Evolutionary conservation across 2,888 invertebrate genomes (phyloP).

Genomic region (Acrocera orbiculus): DNA sequence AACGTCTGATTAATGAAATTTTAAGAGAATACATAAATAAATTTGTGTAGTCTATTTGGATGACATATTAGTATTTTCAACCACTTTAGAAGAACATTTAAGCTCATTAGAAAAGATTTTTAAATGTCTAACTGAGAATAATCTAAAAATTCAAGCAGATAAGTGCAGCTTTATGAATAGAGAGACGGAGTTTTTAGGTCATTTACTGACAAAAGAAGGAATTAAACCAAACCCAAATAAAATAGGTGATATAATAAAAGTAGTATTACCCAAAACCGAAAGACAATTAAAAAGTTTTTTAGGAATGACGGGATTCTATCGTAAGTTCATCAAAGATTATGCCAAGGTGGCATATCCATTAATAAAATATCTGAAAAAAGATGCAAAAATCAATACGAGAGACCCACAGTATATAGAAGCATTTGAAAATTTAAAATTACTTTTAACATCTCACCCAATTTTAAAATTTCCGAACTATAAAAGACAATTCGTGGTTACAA

Average conservation of each 20-base stretch:
- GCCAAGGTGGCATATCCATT: neutral
- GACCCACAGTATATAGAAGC: conserved; percentile 9
- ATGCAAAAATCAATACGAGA: conserved; percentile 1
- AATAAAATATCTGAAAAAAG: neutral
- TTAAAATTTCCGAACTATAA: no score
- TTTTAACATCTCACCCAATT: no score
- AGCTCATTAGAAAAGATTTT: conserved; percentile 7
- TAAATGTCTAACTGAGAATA: neutral
- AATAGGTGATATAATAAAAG: neutral
- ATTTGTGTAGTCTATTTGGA: no score
- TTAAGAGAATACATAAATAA: conserved; percentile 8
- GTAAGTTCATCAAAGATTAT: no score
- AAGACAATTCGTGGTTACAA: no score
- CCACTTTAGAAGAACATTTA: conserved; percentile 8
- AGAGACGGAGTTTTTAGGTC: neutral
- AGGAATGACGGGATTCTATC: neutral
- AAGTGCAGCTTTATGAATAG: conserved; percentile 1
- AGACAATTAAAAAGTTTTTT: conserved; percentile 2
- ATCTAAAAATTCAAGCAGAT: conserved; percentile 1
- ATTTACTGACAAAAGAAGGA: no score
- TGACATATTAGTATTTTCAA: conserved; percentile 8
- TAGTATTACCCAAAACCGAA: neutral
- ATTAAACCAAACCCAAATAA: conserved; percentile 1
- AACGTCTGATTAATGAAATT: conserved; percentile 8
- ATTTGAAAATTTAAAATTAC: no score